These are phyloP conservation scores for Microtus pennsylvanicus DNA, from an alignment of 2,113 vertebrate genomes.

Conservation along the genomic window DNA sequence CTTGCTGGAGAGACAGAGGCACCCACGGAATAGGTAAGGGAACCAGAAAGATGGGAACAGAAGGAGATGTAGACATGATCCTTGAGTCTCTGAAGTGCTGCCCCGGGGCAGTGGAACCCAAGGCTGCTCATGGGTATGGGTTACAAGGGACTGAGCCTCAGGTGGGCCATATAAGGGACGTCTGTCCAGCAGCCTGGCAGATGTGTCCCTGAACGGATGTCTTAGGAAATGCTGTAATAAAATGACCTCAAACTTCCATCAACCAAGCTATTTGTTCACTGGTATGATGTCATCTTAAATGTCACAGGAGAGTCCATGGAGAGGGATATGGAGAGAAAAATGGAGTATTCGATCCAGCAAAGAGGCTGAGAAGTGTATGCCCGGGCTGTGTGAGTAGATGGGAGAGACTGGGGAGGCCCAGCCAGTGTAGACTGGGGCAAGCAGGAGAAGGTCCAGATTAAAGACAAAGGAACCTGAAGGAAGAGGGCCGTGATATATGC, in stretches of 20 bases:
- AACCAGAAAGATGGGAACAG: neutral
- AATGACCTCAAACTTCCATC: conserved; percentile 45
- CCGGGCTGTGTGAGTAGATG: neutral
- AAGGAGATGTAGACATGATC: fast-evolving
- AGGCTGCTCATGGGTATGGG: neutral
- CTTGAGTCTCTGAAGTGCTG: neutral
- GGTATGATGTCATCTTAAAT: neutral
- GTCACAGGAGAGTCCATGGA: neutral
- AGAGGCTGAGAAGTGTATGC: neutral
- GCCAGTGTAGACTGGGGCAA: neutral
- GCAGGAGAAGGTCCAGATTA: neutral
- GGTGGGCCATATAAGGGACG: neutral
- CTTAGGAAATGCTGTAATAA: conserved; percentile 44
- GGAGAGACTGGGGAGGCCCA: neutral
- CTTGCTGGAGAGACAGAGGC: neutral
- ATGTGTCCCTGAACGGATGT: neutral
- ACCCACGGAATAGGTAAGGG: fast-evolving
- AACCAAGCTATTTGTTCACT: conserved; percentile 35
- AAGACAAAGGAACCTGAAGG: neutral
- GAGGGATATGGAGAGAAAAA: neutral
- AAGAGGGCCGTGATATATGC: neutral
- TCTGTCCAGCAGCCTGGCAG: neutral
- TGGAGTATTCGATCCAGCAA: neutral
- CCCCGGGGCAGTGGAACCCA: neutral
- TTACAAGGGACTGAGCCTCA: neutral